These are phyloP conservation scores for Camelus bactrianus DNA, from an alignment of 2,113 vertebrate species.

Conservation along the genomic window DNA sequence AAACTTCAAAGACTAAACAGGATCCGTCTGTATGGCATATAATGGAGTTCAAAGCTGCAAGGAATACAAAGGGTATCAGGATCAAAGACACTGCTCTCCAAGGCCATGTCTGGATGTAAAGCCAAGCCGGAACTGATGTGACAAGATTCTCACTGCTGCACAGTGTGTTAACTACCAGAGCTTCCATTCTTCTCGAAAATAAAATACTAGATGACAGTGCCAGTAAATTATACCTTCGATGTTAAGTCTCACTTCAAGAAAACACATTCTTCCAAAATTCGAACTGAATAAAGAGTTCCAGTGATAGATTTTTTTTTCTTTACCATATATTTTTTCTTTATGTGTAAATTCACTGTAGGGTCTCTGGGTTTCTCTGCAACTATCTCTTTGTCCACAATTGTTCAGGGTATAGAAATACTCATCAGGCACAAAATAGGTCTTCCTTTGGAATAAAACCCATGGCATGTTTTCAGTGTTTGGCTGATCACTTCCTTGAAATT, in stretches of 20 bases:
- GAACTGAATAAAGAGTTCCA: neutral
- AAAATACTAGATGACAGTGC: neutral
- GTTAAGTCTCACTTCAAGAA: neutral
- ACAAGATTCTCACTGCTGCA: neutral
- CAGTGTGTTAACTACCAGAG: neutral
- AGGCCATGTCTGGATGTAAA: neutral
- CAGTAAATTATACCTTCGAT: neutral
- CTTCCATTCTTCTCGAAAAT: neutral
- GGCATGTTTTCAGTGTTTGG: neutral
- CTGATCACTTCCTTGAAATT: conserved; percentile 42
- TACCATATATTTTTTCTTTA: neutral
- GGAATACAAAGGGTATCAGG: conserved; percentile 7
- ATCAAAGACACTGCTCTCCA: conserved; percentile 74
- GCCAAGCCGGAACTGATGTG: neutral
- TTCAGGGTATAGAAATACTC: neutral
- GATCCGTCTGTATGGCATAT: neutral
- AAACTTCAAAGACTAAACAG: conserved; percentile 64
- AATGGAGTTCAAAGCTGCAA: conserved; percentile 70
- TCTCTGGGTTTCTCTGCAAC: conserved; percentile 3
- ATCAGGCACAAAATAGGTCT: neutral
- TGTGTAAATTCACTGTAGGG: neutral
- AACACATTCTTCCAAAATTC: neutral
- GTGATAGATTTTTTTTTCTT: neutral
- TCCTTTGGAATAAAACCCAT: neutral
- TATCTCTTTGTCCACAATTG: neutral